These are phyloP conservation scores for Leucoraja ocellata DNA, from an alignment of 2,797 vertebrate genomes.

Conservation along the genomic window DNA sequence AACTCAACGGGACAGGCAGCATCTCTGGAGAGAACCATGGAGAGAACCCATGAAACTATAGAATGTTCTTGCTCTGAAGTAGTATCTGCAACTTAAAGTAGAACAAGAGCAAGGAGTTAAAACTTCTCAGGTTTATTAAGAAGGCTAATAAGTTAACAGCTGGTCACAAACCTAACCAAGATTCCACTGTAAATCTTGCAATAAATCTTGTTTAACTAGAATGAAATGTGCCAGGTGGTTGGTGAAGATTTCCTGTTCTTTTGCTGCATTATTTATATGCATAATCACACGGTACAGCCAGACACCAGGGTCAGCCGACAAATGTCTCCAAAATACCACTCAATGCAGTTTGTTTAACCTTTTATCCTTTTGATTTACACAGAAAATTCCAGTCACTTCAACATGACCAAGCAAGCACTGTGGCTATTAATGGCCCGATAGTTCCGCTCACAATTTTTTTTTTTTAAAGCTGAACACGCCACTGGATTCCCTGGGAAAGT, in stretches of 20 bases:
- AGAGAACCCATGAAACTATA: not conserved
- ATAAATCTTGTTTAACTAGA: not conserved
- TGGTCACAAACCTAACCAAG: conserved; percentile 18
- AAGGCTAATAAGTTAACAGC: not conserved
- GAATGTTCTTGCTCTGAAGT: no score
- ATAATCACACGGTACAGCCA: conserved; percentile 9
- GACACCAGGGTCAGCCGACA: not conserved
- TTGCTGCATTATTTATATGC: not conserved
- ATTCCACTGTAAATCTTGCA: not conserved
- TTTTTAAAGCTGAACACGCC: not conserved
- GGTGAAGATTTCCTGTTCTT: conserved; percentile 2
- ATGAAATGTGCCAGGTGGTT: not conserved
- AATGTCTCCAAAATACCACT: conserved; percentile 2
- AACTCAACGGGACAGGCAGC: no score
- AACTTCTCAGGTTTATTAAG: not conserved
- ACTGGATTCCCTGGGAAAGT: not conserved
- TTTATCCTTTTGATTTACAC: conserved; percentile 36
- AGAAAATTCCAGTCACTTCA: conserved; percentile 21
- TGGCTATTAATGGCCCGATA: not conserved
- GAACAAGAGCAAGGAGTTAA: no score
- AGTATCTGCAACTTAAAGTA: not conserved
- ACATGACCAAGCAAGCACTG: conserved; percentile 22
- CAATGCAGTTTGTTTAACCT: conserved; percentile 3
- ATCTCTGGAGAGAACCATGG: no score
- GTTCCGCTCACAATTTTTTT: not conserved